phyloP scores from a whole-genome alignment of 2,113 vertebrate species.

The Seriola rivoliana region DNA sequence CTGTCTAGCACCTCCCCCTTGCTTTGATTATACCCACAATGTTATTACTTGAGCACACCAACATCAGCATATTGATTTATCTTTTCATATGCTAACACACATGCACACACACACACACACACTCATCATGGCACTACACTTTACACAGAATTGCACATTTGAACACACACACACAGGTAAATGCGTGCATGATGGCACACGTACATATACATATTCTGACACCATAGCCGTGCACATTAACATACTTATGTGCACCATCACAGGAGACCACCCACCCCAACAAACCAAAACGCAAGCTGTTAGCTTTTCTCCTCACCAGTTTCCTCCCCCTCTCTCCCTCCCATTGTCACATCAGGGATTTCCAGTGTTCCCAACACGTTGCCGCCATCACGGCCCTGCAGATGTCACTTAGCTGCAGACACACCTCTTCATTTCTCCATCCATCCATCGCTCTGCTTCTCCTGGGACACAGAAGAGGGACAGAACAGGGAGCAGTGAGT shows the following conservation, averaged over 20 bases:
- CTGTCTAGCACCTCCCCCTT: conserved; percentile 66
- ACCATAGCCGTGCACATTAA: conserved; percentile 49
- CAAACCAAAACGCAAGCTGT: conserved; percentile 71
- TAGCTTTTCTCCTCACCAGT: conserved; percentile 52
- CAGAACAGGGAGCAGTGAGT: conserved; percentile 42
- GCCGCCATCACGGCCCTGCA: conserved; percentile 66
- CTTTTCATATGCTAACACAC: conserved; percentile 38
- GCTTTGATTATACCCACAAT: conserved; percentile 62
- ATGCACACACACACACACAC: conserved; percentile 7
- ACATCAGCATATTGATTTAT: conserved; percentile 74
- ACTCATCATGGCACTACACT: not conserved
- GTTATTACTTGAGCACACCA: conserved; percentile 63
- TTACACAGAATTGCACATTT: conserved; percentile 20
- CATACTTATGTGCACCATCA: conserved; percentile 58
- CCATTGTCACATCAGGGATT: conserved; percentile 73
- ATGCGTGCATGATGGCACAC: conserved; percentile 33
- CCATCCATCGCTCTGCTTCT: conserved; percentile 63
- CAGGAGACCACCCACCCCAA: conserved; percentile 53
- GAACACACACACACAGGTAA: conserved; percentile 14
- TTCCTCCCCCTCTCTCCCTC: conserved; percentile 13
- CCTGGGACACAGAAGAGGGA: conserved; percentile 62
- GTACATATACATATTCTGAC: conserved; percentile 33
- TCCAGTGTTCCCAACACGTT: conserved; percentile 62
- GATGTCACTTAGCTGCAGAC: conserved; percentile 78
- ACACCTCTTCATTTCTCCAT: conserved; percentile 75